Evolutionary conservation across 1,140 invertebrate species (phyloP).

Genomic region (Drosophila nannoptera): DNA sequence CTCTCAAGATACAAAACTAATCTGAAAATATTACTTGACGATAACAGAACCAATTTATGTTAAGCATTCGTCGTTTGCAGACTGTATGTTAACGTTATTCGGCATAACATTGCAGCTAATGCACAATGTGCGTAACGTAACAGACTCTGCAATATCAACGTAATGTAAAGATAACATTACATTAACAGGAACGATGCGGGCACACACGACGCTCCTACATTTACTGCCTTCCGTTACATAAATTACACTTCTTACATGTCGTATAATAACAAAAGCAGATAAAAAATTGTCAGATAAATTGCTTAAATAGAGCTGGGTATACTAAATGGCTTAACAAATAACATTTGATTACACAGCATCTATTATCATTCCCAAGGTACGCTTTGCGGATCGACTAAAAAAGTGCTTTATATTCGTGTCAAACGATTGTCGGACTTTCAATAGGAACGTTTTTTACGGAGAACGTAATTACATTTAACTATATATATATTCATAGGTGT

Average conservation of each 20-base stretch:
- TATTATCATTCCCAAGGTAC: slow-evolving; percentile 17
- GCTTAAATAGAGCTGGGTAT: slow-evolving; percentile 9
- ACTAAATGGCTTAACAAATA: slow-evolving; percentile 21
- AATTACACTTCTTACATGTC: neutral
- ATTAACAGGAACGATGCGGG: neutral
- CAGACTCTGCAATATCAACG: too few species aligned
- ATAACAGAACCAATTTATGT: neutral
- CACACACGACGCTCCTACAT: neutral
- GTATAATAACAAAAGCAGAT: slow-evolving; percentile 2
- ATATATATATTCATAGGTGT: neutral
- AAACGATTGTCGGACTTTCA: slow-evolving; percentile 30
- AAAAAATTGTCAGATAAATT: slow-evolving; percentile 24
- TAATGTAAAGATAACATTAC: neutral
- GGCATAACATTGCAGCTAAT: neutral
- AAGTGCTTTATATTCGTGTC: slow-evolving; percentile 30
- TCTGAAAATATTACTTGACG: too few species aligned
- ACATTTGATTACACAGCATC: slow-evolving; percentile 8
- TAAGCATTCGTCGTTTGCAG: neutral
- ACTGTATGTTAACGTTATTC: neutral
- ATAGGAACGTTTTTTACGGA: slow-evolving; percentile 15
- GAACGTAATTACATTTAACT: neutral
- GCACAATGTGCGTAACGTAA: too few species aligned
- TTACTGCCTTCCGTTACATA: neutral
- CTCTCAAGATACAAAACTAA: neutral
- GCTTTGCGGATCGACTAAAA: neutral